phyloP scores from a whole-genome alignment of 2,797 vertebrate genomes.

The Sparus aurata region DNA sequence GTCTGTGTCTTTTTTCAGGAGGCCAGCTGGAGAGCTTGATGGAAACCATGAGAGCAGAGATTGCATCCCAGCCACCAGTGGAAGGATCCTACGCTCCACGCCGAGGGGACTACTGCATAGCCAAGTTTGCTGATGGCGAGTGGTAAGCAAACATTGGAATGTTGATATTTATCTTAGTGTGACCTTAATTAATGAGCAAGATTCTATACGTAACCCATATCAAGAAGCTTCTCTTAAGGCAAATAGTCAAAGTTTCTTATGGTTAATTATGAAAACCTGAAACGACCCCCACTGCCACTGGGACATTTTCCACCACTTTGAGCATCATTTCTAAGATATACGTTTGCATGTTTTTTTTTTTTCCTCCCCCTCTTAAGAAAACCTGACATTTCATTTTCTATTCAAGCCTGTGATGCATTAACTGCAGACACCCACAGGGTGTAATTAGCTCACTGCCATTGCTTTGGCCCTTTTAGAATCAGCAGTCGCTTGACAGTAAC shows the following conservation, averaged over 20 bases:
- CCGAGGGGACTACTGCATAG: conserved; percentile 95
- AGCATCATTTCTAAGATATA: not conserved
- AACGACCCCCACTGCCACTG: not conserved
- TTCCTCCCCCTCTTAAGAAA: not conserved
- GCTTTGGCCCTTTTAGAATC: conserved; percentile 62
- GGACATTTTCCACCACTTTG: not conserved
- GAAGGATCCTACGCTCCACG: conserved; percentile 92
- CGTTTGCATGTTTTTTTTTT: not conserved
- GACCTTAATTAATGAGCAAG: not conserved
- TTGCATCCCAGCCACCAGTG: conserved; percentile 91
- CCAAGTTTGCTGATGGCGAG: conserved; percentile 96
- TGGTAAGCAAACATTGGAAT: conserved; percentile 85
- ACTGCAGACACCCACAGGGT: conserved; percentile 66
- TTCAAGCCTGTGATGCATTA: conserved; percentile 63
- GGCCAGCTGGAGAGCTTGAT: conserved; percentile 95
- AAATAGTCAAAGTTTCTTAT: too few species aligned
- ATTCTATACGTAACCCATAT: not conserved
- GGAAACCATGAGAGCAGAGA: conserved; percentile 96
- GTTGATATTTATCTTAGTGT: not conserved
- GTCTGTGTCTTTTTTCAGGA: conserved; percentile 79
- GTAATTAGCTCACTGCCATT: conserved; percentile 72
- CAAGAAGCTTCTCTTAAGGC: not conserved
- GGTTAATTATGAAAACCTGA: not conserved
- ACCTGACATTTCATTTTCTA: conserved; percentile 56
- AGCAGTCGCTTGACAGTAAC: conserved; percentile 59